Conservation (phyloP, 2,113 vertebrate genomes). For the Ramphastos sulfuratus region DNA sequence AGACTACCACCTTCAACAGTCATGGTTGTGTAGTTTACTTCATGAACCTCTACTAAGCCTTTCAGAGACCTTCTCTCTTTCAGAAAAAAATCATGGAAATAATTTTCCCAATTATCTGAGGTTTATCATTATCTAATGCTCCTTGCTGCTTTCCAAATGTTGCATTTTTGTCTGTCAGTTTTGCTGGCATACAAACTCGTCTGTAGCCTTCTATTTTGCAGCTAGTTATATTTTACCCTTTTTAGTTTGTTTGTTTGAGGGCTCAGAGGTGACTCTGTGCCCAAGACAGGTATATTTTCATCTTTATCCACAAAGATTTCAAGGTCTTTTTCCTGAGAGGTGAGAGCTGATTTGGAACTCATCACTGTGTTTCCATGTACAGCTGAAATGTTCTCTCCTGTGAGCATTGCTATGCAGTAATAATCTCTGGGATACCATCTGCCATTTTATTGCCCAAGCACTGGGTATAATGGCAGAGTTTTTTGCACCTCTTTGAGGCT, state of each 20-base stretch:
- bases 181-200: background rate
- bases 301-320: background rate
- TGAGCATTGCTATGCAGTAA: background rate
- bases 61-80: background rate
- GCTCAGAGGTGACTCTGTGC: background rate
- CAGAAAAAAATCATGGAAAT: background rate
- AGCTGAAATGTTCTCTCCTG: background rate
- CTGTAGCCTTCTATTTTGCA: background rate
- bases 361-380: background rate
- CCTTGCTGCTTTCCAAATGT: background rate
- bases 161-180: rapidly evolving
- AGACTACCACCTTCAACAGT: background rate
- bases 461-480: background rate
- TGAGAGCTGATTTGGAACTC: background rate
- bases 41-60: background rate
- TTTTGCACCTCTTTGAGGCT: background rate
- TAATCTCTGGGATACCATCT: background rate
- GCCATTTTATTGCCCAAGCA: background rate
- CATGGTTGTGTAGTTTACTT: background rate
- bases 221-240: background rate
- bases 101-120: background rate
- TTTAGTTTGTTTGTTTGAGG: background rate
- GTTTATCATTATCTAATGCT: background rate
- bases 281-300: background rate
- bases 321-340: background rate